phyloP scores from a whole-genome alignment of 2,888 invertebrate genomes.

The Coelinius sp. region DNA sequence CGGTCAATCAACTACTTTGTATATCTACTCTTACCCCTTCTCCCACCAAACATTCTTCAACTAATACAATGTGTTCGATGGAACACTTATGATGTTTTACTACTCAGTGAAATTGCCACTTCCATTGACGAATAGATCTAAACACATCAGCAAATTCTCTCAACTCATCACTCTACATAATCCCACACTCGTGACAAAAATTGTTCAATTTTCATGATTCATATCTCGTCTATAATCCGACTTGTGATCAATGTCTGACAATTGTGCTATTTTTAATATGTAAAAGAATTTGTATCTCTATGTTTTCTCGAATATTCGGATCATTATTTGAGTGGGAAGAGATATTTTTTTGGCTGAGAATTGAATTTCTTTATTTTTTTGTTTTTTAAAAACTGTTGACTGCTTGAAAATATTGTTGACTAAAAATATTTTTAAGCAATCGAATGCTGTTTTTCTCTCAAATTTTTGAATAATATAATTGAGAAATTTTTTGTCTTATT shows the following conservation, averaged over 20 bases:
- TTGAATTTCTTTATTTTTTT: neutral
- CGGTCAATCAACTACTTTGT: slow-evolving; percentile 36
- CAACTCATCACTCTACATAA: neutral
- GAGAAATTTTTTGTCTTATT: too few species aligned
- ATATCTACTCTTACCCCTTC: slow-evolving; percentile 4
- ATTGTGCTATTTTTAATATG: neutral
- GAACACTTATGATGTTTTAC: neutral
- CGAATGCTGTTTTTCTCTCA: too few species aligned
- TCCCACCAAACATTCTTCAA: too few species aligned
- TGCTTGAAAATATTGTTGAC: slow-evolving; percentile 3
- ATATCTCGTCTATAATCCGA: neutral
- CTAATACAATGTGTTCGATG: neutral
- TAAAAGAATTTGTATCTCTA: neutral
- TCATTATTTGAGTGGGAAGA: neutral
- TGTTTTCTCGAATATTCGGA: neutral
- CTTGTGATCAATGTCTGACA: slow-evolving; percentile 13
- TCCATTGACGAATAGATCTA: slow-evolving; percentile 4
- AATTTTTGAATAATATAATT: too few species aligned
- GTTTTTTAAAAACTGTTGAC: neutral
- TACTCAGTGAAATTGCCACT: neutral
- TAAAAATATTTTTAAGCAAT: slow-evolving; percentile 13
- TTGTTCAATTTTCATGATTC: neutral
- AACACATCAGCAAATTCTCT: neutral
- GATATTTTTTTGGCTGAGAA: slow-evolving; percentile 11
- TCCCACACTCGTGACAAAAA: neutral